These are phyloP conservation scores for Drosophila saltans DNA, from an alignment of 1,140 invertebrate genomes.

Conservation along the genomic window DNA sequence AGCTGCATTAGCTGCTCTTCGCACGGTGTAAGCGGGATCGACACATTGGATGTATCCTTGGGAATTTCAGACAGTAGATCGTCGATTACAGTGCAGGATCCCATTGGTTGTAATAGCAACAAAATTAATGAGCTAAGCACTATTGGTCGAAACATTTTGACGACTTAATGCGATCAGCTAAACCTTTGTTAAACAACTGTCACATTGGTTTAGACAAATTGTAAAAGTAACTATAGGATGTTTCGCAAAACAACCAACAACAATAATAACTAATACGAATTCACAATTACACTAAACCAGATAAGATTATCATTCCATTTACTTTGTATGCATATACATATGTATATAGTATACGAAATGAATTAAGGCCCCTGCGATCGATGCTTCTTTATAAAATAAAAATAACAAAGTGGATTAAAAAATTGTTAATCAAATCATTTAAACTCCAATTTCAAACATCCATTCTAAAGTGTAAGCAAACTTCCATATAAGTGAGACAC, in stretches of 20 bases:
- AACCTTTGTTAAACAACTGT: not conserved
- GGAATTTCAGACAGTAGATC: constrained; percentile 19
- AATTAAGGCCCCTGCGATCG: too few relatives aligned
- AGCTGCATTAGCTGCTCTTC: constrained; percentile 31
- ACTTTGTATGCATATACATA: too few relatives aligned
- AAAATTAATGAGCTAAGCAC: not conserved
- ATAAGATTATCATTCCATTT: too few relatives aligned
- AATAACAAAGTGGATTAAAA: too few relatives aligned
- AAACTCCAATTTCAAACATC: too few relatives aligned
- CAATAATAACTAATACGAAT: too few relatives aligned
- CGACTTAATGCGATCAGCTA: not conserved
- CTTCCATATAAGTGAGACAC: not conserved
- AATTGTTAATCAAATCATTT: too few relatives aligned
- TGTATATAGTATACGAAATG: too few relatives aligned
- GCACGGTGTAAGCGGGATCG: constrained; percentile 14
- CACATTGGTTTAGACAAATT: not conserved
- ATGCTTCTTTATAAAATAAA: too few relatives aligned
- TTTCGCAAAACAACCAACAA: too few relatives aligned
- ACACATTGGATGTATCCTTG: not conserved
- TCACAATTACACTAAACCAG: too few relatives aligned
- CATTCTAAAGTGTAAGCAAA: not conserved
- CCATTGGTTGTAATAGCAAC: not conserved
- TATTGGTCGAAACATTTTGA: not conserved
- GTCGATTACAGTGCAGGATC: constrained; percentile 27
- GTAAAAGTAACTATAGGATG: too few relatives aligned